These are phyloP conservation scores for Trichomalopsis sarcophagae DNA, from an alignment of 1,140 invertebrate species.

Conservation along the genomic window DNA sequence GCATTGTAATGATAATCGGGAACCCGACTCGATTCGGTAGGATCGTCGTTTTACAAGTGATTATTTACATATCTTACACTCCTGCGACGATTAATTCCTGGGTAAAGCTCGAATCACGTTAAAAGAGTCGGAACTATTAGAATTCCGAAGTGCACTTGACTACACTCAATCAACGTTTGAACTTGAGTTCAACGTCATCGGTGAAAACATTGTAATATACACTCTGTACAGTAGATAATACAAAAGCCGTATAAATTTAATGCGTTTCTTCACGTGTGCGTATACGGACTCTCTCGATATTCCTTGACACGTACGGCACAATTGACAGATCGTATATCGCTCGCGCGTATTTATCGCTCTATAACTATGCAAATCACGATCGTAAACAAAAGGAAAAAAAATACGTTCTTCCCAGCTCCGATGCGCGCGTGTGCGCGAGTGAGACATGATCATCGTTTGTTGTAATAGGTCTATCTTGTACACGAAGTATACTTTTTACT, in stretches of 20 bases:
- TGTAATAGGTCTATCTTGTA: neutral
- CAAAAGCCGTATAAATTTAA: neutral
- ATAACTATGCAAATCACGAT: slow-evolving; percentile 25
- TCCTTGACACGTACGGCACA: slow-evolving; percentile 17
- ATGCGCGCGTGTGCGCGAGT: neutral
- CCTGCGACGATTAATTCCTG: too few species aligned
- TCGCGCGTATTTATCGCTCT: neutral
- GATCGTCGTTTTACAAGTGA: too few species aligned
- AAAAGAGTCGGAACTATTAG: too few species aligned
- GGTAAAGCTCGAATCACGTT: too few species aligned
- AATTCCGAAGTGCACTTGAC: too few species aligned
- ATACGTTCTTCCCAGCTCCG: neutral
- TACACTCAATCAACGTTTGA: neutral
- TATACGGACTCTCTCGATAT: slow-evolving; percentile 12
- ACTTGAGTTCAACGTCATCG: neutral
- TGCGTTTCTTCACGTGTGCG: neutral
- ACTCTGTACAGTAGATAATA: neutral
- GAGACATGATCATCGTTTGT: slow-evolving; percentile 2
- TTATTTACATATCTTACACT: too few species aligned
- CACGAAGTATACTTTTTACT: neutral
- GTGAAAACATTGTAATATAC: neutral
- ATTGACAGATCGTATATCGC: slow-evolving; percentile 18
- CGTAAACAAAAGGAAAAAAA: slow-evolving; percentile 22
- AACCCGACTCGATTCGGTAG: too few species aligned
- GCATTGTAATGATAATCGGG: too few species aligned